Conservation (phyloP, 1,140 invertebrate genomes). For the Macrobrachium rosenbergii region DNA sequence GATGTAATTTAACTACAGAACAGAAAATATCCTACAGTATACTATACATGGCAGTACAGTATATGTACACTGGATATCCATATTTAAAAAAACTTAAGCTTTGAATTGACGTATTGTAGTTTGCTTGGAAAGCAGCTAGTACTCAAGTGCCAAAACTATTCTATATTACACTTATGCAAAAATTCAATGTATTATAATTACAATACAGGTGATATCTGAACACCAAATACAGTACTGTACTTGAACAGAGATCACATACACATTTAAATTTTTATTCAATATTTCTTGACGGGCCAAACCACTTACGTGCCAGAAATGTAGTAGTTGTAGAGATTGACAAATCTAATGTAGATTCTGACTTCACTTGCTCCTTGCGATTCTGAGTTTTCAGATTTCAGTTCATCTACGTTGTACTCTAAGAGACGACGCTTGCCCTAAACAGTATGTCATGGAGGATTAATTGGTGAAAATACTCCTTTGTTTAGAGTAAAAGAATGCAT, state of each 20-base stretch:
- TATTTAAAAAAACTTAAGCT: too few species aligned
- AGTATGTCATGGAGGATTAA: too few species aligned
- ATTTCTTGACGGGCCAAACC: neutral
- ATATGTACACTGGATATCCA: too few species aligned
- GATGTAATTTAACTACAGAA: too few species aligned
- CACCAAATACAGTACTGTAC: neutral
- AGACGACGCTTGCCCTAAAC: slow-evolving; percentile 12
- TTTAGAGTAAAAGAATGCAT: neutral
- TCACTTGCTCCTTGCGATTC: neutral
- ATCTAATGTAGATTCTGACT: slow-evolving; percentile 22
- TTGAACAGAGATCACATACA: neutral
- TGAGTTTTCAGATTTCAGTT: slow-evolving; percentile 1
- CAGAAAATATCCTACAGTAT: too few species aligned
- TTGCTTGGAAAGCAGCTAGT: too few species aligned
- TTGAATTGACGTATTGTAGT: too few species aligned
- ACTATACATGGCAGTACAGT: too few species aligned
- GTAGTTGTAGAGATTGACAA: slow-evolving; percentile 35
- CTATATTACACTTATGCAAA: too few species aligned
- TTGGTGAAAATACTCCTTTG: too few species aligned
- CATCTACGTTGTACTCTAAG: slow-evolving; percentile 20
- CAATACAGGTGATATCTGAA: neutral
- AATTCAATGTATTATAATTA: too few species aligned
- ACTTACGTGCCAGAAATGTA: slow-evolving; percentile 38
- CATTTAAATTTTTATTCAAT: neutral
- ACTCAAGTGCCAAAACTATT: too few species aligned